Evolutionary conservation across 64 coral and sea anemone genomes (phyloP), one percentile per base, ranked within the genome.

Genomic region (Dendrophyllia cribrosa): DNA sequence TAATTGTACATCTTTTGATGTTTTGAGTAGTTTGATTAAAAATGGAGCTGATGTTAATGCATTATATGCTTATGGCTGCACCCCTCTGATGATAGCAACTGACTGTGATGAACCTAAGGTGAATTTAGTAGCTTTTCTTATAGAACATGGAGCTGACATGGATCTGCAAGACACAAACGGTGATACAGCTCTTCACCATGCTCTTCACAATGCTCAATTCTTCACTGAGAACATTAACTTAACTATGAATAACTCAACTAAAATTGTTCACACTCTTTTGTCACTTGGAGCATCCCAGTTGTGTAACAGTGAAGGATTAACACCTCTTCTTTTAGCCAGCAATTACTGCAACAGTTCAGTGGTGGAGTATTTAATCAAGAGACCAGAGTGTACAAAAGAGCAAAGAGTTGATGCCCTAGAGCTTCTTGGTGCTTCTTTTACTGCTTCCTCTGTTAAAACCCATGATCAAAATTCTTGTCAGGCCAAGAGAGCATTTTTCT

Each of bases 391-490:
- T 68, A 14, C 66, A 20, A 91, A 50, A 22, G 52, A 73, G 72
- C 77, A 91, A 21, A 51, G 52, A 49, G 46, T 91, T 47, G 60
- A 58, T 22, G 61, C 77, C 51, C 48, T 91, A 51, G 89, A 91
- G 34, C 79, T 91, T 21, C 66, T 91, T 4, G 89, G 89, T 5
- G 78, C 89, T 7, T 73, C 89, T 23, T 43, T 91, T 58, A 78
- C 78, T 62, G 72, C 69, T 26, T 60, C 67, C 12, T 72, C 73
- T n/a, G 3, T 12, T 56, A 5, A 8, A 3, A 12, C 8, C 12
- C 12, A 10, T 55, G 52, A 55, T 9, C 7, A 12, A 20, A 71
- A 84, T 14, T 46, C 46, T 51, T 56, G 24, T 14, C 76, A 64
- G 45, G 77, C 74, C 7, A 63, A 83, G 80, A 83, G 73, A 77